Conservation (phyloP, 2,113 vertebrate genomes). For the Oryctolagus cuniculus region mOryCun1.1 NC_091439.1:80488001-80488500, state of each 20-base stretch:
- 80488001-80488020: background rate
- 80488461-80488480: background rate
- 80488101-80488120: background rate
- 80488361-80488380: background rate
- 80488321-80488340: background rate
- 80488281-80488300: background rate
- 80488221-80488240: background rate
- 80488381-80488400: background rate
- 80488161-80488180: background rate
- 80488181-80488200: background rate
- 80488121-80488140: background rate
- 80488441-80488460: slow-evolving; percentile 6
- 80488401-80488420: background rate
- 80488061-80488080: background rate
- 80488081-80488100: background rate
- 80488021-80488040: background rate
- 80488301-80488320: background rate
- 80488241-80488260: background rate
- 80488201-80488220: background rate
- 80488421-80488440: background rate
- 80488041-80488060: background rate
- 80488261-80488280: background rate
- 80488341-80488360: background rate
- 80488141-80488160: background rate
- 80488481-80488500: background rate